phyloP scores from a whole-genome alignment of 2,888 invertebrate species.

The Limenitis camilla region DNA sequence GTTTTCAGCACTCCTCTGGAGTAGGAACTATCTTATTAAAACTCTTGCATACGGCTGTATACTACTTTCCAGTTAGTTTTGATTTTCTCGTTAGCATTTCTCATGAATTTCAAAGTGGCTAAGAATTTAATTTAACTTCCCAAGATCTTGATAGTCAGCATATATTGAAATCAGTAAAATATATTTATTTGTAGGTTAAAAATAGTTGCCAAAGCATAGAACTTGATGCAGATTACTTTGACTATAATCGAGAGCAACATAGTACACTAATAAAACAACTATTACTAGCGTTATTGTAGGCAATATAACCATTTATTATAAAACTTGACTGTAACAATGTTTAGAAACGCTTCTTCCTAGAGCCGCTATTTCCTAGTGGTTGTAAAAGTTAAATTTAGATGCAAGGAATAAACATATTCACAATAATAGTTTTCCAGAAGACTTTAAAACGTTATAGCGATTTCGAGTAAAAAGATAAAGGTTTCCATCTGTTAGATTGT shows the following conservation, averaged over 20 bases:
- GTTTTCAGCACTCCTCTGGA: background rate
- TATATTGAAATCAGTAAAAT: no score
- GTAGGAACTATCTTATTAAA: constrained; percentile 1
- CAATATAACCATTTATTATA: background rate
- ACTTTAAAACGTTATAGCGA: background rate
- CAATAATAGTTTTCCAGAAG: constrained; percentile 2
- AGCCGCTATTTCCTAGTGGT: constrained; percentile 6
- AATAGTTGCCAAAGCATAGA: no score
- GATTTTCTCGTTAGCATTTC: background rate
- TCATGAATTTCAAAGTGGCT: background rate
- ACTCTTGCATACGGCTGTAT: background rate
- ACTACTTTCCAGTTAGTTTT: constrained; percentile 1
- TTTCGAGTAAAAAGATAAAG: background rate
- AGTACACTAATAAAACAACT: no score
- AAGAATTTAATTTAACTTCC: background rate
- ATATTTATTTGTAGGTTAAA: no score
- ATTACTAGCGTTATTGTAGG: background rate
- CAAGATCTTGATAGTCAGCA: no score
- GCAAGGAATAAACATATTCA: constrained; percentile 4
- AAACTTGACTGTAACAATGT: background rate
- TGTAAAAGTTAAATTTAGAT: constrained; percentile 10
- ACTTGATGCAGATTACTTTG: no score
- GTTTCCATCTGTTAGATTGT: background rate
- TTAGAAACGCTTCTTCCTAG: constrained; percentile 9
- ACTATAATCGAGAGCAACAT: no score